Percentiles rank a stretch among this genome's conserved stretches.
Conservation (phyloP, 2,797 vertebrate species). For the Pangasius djambal region DNA sequence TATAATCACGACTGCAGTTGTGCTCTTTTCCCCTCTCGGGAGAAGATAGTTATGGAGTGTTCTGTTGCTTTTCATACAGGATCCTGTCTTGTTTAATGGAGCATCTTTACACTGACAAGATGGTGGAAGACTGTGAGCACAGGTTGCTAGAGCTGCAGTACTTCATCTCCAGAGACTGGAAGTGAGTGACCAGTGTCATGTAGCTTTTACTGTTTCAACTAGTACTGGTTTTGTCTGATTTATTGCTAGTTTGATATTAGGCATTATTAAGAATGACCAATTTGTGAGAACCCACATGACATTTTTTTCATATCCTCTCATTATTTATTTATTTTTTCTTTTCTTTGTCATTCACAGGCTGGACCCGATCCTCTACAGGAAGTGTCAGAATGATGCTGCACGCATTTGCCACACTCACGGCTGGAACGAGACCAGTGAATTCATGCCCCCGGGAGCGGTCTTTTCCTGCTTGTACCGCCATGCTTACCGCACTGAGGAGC, state of each 20-base stretch:
- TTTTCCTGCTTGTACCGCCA: constrained; percentile 97
- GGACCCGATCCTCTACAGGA: constrained; percentile 91
- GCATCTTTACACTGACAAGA: constrained; percentile 97
- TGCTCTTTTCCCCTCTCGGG: neutral
- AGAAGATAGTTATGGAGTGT: neutral
- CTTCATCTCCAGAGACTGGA: constrained; percentile 98
- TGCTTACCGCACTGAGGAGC: constrained; percentile 93
- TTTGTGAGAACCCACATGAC: neutral
- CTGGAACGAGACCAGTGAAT: constrained; percentile 95
- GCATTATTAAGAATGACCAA: neutral
- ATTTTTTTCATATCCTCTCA: neutral
- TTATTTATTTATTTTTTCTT: neutral
- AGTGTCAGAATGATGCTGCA: constrained; percentile 93
- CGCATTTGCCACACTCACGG: constrained; percentile 92
- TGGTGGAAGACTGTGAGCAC: constrained; percentile 97
- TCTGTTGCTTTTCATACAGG: constrained; percentile 69
- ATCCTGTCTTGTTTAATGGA: constrained; percentile 98
- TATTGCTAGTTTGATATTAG: neutral
- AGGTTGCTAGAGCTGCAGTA: constrained; percentile 94
- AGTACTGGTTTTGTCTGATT: neutral
- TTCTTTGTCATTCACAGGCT: constrained; percentile 70
- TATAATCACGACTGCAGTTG: neutral
- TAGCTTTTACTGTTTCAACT: neutral
- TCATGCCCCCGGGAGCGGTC: constrained; percentile 90
- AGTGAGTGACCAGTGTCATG: constrained; percentile 75